Conservation (phyloP, 2,797 vertebrate species). For the Pteronotus mesoamericanus region DNA sequence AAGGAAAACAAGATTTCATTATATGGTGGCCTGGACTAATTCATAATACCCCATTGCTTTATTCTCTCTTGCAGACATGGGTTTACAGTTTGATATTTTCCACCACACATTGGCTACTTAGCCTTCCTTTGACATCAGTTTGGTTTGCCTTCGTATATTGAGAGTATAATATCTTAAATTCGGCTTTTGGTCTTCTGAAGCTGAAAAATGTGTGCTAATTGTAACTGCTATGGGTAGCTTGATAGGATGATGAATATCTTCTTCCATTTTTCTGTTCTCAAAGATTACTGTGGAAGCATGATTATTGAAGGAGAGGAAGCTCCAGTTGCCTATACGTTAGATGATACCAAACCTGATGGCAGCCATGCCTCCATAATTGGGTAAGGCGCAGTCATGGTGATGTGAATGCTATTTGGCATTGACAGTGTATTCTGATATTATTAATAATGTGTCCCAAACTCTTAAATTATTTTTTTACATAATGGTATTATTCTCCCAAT, state of each 20-base stretch:
- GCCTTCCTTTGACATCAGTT: neutral
- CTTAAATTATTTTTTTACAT: slow-evolving; percentile 6
- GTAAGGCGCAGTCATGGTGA: slow-evolving; percentile 78
- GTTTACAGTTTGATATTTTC: neutral
- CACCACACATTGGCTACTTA: neutral
- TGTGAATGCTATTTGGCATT: neutral
- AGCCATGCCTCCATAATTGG: slow-evolving; percentile 93
- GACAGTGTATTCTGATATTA: neutral
- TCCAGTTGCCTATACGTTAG: slow-evolving; percentile 91
- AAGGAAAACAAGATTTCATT: neutral
- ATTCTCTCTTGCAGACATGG: neutral
- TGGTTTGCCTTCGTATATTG: neutral
- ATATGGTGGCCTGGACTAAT: neutral
- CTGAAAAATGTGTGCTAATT: slow-evolving; percentile 13
- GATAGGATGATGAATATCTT: neutral
- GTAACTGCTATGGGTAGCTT: neutral
- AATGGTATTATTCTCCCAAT: neutral
- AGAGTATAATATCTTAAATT: neutral
- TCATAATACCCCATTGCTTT: neutral
- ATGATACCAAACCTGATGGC: slow-evolving; percentile 97
- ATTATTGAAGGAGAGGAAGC: slow-evolving; percentile 95
- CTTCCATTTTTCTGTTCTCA: slow-evolving; percentile 40
- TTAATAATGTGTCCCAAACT: neutral
- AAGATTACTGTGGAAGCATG: slow-evolving; percentile 96
- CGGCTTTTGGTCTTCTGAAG: neutral